Conservation (phyloP, 1,140 invertebrate genomes). For the Drusus annulatus region DNA sequence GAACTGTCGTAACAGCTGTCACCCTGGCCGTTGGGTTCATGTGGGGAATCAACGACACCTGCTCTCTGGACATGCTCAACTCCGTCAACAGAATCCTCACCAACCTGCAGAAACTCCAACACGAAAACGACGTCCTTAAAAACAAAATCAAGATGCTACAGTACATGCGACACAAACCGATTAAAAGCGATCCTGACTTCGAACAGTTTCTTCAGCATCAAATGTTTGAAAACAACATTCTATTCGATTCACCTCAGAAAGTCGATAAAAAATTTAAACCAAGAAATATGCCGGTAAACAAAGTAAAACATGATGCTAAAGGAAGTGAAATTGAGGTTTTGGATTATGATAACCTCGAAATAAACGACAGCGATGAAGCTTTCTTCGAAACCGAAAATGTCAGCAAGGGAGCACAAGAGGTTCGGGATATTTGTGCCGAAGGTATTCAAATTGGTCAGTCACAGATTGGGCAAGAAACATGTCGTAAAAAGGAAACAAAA, state of each 20-base stretch:
- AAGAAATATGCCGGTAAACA: no score
- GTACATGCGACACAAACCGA: constrained; percentile 26
- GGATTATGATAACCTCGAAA: constrained; percentile 20
- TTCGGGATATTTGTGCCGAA: no score
- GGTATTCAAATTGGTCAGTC: no score
- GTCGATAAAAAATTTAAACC: constrained; percentile 8
- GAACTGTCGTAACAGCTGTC: constrained; percentile 67
- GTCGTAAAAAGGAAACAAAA: background rate
- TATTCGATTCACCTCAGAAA: constrained; percentile 17
- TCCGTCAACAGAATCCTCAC: constrained; percentile 69
- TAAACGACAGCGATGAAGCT: constrained; percentile 31
- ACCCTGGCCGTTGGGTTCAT: constrained; percentile 69
- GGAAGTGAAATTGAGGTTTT: no score
- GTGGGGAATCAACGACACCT: constrained; percentile 69
- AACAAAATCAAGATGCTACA: constrained; percentile 53
- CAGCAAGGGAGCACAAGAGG: background rate
- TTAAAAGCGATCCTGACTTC: constrained; percentile 4
- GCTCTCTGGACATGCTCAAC: constrained; percentile 62
- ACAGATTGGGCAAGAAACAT: background rate
- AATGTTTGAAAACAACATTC: constrained; percentile 29
- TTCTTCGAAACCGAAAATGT: constrained; percentile 23
- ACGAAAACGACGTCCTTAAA: constrained; percentile 67
- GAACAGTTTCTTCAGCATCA: constrained; percentile 22
- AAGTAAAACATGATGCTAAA: no score
- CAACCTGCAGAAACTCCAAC: constrained; percentile 69